Percentiles rank a stretch among this genome's conserved stretches.
phyloP scores from a whole-genome alignment of 2,888 invertebrate species.

The Eucera pruinosa region DNA sequence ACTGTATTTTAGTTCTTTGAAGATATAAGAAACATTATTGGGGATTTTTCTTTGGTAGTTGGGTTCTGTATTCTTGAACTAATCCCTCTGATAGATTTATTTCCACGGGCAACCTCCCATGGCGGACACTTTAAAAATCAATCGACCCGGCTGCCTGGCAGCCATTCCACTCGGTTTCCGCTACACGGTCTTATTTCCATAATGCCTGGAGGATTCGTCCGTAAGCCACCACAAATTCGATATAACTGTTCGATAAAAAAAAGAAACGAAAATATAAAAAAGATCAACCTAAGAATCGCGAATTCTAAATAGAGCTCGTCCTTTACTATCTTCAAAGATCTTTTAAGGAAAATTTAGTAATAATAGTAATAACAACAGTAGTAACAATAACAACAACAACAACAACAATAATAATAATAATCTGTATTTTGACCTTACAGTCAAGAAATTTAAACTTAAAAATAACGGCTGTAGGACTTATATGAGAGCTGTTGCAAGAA shows the following conservation, averaged over 20 bases:
- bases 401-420: too few relatives aligned
- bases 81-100: slow-evolving; percentile 1
- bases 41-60: not conserved
- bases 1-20: too few relatives aligned
- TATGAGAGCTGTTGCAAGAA: too few relatives aligned
- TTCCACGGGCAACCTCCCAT: slow-evolving; percentile 2
- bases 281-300: too few relatives aligned
- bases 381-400: too few relatives aligned
- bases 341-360: too few relatives aligned
- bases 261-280: slow-evolving; percentile 7
- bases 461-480: too few relatives aligned
- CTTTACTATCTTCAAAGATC: too few relatives aligned
- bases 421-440: too few relatives aligned
- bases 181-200: slow-evolving; percentile 58
- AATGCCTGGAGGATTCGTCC: slow-evolving; percentile 46
- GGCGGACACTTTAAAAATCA: slow-evolving; percentile 42
- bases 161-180: slow-evolving; percentile 28
- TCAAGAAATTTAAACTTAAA: too few relatives aligned
- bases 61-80: not conserved
- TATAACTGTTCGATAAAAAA: slow-evolving; percentile 42
- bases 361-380: too few relatives aligned
- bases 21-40: not conserved
- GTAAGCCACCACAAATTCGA: slow-evolving; percentile 45
- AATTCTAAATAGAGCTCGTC: too few relatives aligned
- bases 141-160: slow-evolving; percentile 26